Evolutionary conservation across 2,113 vertebrate species (phyloP), one percentile per base, ranked within the genome.

Genomic region (Heterocephalus glaber): DNA sequence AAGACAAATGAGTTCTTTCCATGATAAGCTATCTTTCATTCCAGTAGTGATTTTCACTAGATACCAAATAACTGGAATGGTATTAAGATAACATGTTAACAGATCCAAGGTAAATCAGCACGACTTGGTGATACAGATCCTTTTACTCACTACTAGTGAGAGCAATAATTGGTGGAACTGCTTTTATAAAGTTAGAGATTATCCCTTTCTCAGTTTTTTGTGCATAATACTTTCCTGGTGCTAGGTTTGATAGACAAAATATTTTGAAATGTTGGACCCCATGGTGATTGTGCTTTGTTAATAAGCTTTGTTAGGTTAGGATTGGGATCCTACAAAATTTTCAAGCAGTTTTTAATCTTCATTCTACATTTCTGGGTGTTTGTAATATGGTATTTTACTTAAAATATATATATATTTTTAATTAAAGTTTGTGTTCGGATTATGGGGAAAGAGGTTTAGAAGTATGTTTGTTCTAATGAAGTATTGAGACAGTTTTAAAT

Each of bases 401-500:
- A 30, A 28, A 41, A 89, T 85, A 88, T 90, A 60, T 86, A 89
- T 85, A 88, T 90, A 60, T 90, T 95, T 97, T 96, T 93, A 93
- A 90, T 93, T 96, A 85, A 95, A 89, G 66, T 77, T 97, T 95
- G 56, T 97, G 96, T 96, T 97, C 95, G 76, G 95, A 93, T 94
- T 92, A 81, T 70, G 81, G 74, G 60, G 60, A 83, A 92, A 85
- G 85, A 96, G 86, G 72, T 95, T 94, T 88, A 74, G 81, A 93
- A 85, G 56, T 94, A 38, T 92, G 65, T 97, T 95, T 97, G 89
- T 93, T 92, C 61, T 96, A 94, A 94, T 91, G 76, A 92, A 96
- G 97, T 96, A 96, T 91, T 91, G 92, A 95, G 90, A 86, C 81
- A 96, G 92, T 97, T 97, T 97, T 90, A 97, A 66, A 70, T 95